Percentiles rank a stretch among this genome's conserved stretches.
phyloP scores from a whole-genome alignment of 2,797 vertebrate species.

The Sebastes hubbsi region DNA sequence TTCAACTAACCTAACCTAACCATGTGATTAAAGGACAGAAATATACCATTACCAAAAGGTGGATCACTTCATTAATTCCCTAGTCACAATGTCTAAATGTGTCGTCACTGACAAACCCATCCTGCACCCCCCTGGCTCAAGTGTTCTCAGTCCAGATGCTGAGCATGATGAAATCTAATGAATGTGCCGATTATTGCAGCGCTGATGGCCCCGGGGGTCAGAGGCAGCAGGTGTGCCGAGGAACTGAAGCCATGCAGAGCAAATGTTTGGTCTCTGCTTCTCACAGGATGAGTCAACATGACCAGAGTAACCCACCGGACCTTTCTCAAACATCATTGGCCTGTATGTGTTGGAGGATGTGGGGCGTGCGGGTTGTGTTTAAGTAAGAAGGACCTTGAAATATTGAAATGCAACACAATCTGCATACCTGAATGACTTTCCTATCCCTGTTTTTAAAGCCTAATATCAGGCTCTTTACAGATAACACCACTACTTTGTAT shows the following conservation, averaged over 20 bases:
- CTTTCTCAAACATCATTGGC: conserved; percentile 35
- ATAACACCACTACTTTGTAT: conserved; percentile 6
- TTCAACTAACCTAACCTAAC: background rate
- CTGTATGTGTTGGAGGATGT: background rate
- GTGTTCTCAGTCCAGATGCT: conserved; percentile 41
- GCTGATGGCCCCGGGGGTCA: conserved; percentile 43
- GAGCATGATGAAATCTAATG: conserved; percentile 43
- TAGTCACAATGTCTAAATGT: background rate
- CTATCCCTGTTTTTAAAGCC: background rate
- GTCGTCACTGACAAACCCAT: background rate
- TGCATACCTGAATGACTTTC: background rate
- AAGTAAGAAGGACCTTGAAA: conserved; percentile 29
- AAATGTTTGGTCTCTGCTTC: conserved; percentile 65
- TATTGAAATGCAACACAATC: conserved; percentile 29
- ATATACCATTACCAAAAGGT: background rate
- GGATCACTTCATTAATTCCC: background rate
- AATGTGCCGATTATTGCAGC: conserved; percentile 38
- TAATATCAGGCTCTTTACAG: conserved; percentile 22
- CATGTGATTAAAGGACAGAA: background rate
- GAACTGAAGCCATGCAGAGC: conserved; percentile 45
- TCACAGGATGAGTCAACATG: conserved; percentile 59
- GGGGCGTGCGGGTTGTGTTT: background rate
- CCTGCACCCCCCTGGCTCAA: conserved; percentile 6
- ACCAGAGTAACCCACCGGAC: conserved; percentile 42
- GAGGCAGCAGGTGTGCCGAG: conserved; percentile 58